Percentiles rank a stretch among this genome's conserved stretches.
phyloP scores from a whole-genome alignment of 1,140 invertebrate genomes.

The Semibalanus balanoides region DNA sequence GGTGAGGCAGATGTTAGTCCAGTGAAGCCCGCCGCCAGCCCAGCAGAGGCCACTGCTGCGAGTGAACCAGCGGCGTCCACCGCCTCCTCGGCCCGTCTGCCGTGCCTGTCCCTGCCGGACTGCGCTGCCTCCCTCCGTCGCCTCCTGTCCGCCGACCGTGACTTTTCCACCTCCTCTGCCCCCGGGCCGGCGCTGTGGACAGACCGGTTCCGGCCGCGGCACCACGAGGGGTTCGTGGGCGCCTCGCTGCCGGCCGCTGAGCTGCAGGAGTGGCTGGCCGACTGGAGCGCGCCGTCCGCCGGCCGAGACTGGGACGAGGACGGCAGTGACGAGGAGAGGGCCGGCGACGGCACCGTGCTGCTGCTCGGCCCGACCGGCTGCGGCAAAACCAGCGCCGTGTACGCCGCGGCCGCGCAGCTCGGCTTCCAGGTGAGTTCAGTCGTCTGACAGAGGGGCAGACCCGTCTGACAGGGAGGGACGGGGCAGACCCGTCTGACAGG shows the following conservation, averaged over 20 bases:
- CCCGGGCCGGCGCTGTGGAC: not conserved
- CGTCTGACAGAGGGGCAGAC: too few species aligned
- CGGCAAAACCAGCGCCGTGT: slow-evolving; percentile 36
- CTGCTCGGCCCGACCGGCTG: slow-evolving; percentile 32
- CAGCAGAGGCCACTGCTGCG: too few species aligned
- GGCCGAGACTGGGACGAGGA: not conserved
- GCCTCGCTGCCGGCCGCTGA: not conserved
- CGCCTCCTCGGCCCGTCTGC: too few species aligned
- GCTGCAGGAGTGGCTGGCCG: not conserved
- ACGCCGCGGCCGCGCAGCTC: slow-evolving; percentile 34
- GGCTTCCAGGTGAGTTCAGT: slow-evolving; percentile 35
- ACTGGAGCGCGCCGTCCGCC: not conserved
- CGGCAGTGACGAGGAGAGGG: not conserved
- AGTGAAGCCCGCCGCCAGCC: too few species aligned
- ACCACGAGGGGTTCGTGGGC: not conserved
- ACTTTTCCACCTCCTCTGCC: too few species aligned
- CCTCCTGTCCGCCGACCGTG: too few species aligned
- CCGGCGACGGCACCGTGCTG: slow-evolving; percentile 16
- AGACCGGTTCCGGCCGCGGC: not conserved
- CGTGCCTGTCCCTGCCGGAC: too few species aligned
- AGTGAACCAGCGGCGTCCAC: too few species aligned
- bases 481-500: too few species aligned
- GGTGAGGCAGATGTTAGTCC: too few species aligned
- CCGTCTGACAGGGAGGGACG: too few species aligned
- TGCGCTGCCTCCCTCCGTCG: too few species aligned